Evolutionary conservation across 2,113 vertebrate species (phyloP).

Genomic region (Coregonus clupeaformis): DNA sequence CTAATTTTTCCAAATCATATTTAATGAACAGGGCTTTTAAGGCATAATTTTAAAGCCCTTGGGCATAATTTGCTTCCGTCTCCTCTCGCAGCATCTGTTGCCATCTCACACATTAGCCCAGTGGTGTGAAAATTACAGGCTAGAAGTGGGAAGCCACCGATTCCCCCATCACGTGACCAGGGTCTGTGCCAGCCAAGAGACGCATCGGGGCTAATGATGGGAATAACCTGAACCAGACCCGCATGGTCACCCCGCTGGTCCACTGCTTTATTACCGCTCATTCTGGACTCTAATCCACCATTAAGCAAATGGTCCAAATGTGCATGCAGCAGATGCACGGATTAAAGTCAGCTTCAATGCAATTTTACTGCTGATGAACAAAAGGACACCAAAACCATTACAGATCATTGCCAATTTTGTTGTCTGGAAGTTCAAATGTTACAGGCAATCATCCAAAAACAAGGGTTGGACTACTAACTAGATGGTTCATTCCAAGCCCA

Average conservation of each 20-base stretch:
- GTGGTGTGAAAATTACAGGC: constrained; percentile 51
- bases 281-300: constrained; percentile 51
- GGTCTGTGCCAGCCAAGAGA: constrained; percentile 42
- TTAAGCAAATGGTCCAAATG: constrained; percentile 55
- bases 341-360: neutral
- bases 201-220: constrained; percentile 43
- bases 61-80: constrained; percentile 58
- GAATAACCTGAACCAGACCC: constrained; percentile 53
- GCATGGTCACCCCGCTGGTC: constrained; percentile 65
- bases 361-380: constrained; percentile 16
- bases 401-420: constrained; percentile 13
- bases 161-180: constrained; percentile 37
- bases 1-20: constrained; percentile 64
- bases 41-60: constrained; percentile 59
- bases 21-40: constrained; percentile 61
- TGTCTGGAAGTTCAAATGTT: neutral
- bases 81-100: constrained; percentile 62
- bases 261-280: constrained; percentile 50
- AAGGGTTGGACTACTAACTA: constrained; percentile 7
- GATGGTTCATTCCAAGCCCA: neutral
- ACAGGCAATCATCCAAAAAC: constrained; percentile 16
- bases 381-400: constrained; percentile 11
- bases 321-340: constrained; percentile 19
- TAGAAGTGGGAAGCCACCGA: constrained; percentile 47
- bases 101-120: constrained; percentile 64